Conservation (phyloP, 2,888 invertebrate genomes). For the Clitarchus hookeri region DNA sequence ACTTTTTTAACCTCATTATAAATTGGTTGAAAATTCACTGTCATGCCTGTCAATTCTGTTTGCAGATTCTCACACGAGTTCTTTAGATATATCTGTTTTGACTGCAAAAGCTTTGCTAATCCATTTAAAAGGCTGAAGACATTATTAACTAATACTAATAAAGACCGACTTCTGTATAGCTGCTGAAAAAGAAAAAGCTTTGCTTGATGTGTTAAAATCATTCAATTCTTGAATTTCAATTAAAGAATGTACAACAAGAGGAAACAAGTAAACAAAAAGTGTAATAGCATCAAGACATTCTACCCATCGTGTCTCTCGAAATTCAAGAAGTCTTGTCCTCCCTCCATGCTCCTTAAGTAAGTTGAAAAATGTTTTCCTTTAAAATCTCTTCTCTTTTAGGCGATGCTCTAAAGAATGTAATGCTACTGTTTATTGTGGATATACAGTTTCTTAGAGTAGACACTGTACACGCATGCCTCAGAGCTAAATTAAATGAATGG, state of each 20-base stretch:
- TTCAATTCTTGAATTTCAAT: background rate
- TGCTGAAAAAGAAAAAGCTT: background rate
- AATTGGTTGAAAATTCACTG: too few species aligned
- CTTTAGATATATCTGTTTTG: too few species aligned
- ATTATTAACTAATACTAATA: too few species aligned
- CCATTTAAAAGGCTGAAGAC: too few species aligned
- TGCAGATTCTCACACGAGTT: too few species aligned
- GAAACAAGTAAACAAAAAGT: too few species aligned
- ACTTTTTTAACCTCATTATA: too few species aligned
- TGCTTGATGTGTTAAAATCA: slow-evolving; percentile 5
- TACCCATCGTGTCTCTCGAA: background rate
- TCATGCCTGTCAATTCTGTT: too few species aligned
- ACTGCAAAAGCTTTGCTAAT: too few species aligned
- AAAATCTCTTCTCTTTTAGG: background rate
- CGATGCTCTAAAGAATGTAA: slow-evolving; percentile 17
- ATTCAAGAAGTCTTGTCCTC: slow-evolving; percentile 10
- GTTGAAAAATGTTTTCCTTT: background rate
- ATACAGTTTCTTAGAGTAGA: slow-evolving; percentile 11
- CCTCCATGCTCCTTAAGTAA: background rate
- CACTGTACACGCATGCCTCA: background rate
- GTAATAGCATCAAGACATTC: background rate
- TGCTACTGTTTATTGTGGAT: slow-evolving; percentile 17
- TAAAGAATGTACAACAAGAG: background rate
- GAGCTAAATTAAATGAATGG: background rate
- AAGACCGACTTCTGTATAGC: too few species aligned